These are phyloP conservation scores for Gymnoscopelus microlampas DNA, from an alignment of 2,797 vertebrate species.

Conservation along the genomic window DNA sequence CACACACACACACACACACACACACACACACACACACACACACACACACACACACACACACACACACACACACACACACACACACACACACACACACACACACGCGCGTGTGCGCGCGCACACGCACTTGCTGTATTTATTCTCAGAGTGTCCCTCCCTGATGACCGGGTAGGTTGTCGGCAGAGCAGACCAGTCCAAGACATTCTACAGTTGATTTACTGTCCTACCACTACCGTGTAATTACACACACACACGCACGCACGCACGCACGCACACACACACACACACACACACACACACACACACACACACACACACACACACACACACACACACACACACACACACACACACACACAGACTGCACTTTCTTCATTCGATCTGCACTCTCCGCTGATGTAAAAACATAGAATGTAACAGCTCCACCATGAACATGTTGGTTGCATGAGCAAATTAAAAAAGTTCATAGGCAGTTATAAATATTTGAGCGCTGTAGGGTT, in stretches of 20 bases:
- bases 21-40: constrained; percentile 24
- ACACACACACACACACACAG: background rate
- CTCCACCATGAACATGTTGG: too few relatives aligned
- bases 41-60: constrained; percentile 14
- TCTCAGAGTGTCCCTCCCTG: constrained; percentile 74
- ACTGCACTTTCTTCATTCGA: too few relatives aligned
- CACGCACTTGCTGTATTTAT: constrained; percentile 60
- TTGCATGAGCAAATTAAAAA: too few relatives aligned
- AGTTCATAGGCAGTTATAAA: too few relatives aligned
- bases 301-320: background rate
- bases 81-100: constrained; percentile 17
- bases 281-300: constrained; percentile 6
- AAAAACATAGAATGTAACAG: too few relatives aligned
- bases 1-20: background rate
- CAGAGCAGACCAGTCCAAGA: constrained; percentile 67
- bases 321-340: background rate
- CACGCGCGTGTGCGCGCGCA: constrained; percentile 14
- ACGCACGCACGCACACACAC: constrained; percentile 15
- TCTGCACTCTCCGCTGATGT: background rate
- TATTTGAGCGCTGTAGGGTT: too few relatives aligned
- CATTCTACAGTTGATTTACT: constrained; percentile 81
- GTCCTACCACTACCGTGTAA: constrained; percentile 78
- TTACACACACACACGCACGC: constrained; percentile 65
- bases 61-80: constrained; percentile 29
- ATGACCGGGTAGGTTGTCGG: constrained; percentile 71